Evolutionary conservation across 1,140 invertebrate species (phyloP).

Genomic region (Plutomurus gul): DNA sequence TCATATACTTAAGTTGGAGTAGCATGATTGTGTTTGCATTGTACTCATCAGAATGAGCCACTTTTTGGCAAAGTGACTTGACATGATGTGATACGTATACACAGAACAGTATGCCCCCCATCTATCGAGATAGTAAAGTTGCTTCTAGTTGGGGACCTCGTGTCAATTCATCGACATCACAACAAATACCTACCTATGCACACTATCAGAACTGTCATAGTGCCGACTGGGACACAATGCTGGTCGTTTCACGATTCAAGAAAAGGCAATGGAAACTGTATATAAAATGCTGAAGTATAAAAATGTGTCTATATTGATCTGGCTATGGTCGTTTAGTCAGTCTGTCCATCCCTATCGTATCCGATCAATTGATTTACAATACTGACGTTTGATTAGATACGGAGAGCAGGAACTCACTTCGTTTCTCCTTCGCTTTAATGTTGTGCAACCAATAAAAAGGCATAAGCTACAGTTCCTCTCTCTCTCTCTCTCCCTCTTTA

Average conservation of each 20-base stretch:
- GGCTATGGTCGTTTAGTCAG: background rate
- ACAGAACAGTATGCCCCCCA: background rate
- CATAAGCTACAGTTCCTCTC: too few relatives aligned
- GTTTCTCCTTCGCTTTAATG: background rate
- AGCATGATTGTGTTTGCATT: slow-evolving; percentile 22
- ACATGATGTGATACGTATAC: background rate
- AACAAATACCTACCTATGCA: background rate
- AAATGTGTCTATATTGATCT: background rate
- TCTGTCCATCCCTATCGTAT: background rate
- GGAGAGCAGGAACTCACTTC: background rate
- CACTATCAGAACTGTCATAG: too few relatives aligned
- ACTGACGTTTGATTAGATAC: slow-evolving; percentile 17
- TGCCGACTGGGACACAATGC: background rate
- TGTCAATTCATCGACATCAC: background rate
- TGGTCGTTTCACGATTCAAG: too few relatives aligned
- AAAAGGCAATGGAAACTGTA: too few relatives aligned
- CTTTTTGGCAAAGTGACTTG: slow-evolving; percentile 13
- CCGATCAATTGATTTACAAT: slow-evolving; percentile 25
- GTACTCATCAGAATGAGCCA: slow-evolving; percentile 2
- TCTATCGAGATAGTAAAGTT: background rate
- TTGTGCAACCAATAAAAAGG: background rate
- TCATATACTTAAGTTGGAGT: too few relatives aligned
- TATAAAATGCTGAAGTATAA: too few relatives aligned
- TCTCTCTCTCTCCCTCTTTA: too few relatives aligned
- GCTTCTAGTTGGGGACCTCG: background rate